Percentiles rank a stretch among this genome's conserved stretches.
These are phyloP conservation scores for Rhabdomys pumilio DNA, from an alignment of 2,797 vertebrate genomes.

Conservation along the genomic window DNA sequence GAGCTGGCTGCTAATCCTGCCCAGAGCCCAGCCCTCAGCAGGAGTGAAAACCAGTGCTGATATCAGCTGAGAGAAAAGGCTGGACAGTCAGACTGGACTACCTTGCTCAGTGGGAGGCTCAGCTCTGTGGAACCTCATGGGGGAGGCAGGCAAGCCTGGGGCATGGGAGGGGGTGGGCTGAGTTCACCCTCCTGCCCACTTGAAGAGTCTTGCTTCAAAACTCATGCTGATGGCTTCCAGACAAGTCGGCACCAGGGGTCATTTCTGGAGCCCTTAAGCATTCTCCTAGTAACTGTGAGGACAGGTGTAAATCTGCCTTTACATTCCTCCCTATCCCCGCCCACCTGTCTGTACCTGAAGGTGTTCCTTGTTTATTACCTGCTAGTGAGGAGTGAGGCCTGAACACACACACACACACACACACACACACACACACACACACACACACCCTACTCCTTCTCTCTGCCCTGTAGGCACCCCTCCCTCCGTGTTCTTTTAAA, in stretches of 20 bases:
- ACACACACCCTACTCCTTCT: not conserved
- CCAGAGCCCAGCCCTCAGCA: not conserved
- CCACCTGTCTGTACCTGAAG: conserved; percentile 93
- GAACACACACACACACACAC: conserved; percentile 76
- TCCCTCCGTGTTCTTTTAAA: conserved; percentile 81
- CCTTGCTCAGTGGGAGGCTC: not conserved
- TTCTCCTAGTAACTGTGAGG: conserved; percentile 91
- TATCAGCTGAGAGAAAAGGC: conserved; percentile 18
- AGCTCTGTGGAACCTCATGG: not conserved
- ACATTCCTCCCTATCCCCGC: conserved; percentile 91
- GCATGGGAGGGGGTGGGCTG: not conserved
- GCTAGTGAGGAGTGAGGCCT: conserved; percentile 78
- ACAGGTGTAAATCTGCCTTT: conserved; percentile 98
- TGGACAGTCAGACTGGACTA: not conserved
- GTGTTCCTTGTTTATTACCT: conserved; percentile 91
- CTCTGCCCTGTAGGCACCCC: conserved; percentile 4
- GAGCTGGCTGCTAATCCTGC: not conserved
- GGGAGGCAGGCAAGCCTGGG: not conserved
- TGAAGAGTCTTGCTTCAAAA: conserved; percentile 76
- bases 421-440: conserved; percentile 80
- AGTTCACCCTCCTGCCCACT: conserved; percentile 91
- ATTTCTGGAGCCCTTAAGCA: conserved; percentile 95
- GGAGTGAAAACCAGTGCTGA: not conserved
- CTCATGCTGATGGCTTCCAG: conserved; percentile 92
- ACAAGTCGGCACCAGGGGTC: conserved; percentile 97